A percentile compares a stretch with the other conserved stretches of the same genome.
Conservation (phyloP, 2,797 vertebrate species). For the Danionella dracula region DNA sequence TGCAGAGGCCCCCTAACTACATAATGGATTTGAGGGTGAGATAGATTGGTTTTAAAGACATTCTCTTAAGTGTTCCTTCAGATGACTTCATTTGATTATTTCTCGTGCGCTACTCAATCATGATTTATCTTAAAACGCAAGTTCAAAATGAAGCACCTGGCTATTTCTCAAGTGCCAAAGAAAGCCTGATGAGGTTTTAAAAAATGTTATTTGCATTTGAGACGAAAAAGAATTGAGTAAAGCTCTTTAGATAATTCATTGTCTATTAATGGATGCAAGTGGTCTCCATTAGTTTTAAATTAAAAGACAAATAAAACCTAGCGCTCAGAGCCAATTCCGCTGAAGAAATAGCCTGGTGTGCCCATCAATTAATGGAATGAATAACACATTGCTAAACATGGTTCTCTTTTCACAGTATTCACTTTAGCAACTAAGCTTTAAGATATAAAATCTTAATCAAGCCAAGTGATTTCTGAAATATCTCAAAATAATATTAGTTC, state of each 20-base stretch:
- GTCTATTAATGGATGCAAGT: conserved; percentile 66
- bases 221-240: neutral
- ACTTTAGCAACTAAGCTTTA: no score
- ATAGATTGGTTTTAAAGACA: conserved; percentile 8
- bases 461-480: no score
- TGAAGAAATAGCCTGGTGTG: neutral
- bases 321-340: conserved; percentile 42
- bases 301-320: conserved; percentile 66
- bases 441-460: no score
- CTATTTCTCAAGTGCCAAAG: neutral
- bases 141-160: neutral
- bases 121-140: neutral
- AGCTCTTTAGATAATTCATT: conserved; percentile 47
- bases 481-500: no score
- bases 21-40: conserved; percentile 27
- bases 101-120: conserved; percentile 10
- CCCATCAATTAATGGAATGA: neutral
- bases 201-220: neutral
- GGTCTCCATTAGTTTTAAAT: conserved; percentile 66
- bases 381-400: neutral
- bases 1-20: conserved; percentile 26
- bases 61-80: conserved; percentile 26
- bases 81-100: conserved; percentile 35
- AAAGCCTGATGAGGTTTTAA: neutral
- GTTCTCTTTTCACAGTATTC: neutral